Base-by-base conservation (phyloP, 2,113 vertebrate species). In the Vanacampus margaritifer region DNA sequence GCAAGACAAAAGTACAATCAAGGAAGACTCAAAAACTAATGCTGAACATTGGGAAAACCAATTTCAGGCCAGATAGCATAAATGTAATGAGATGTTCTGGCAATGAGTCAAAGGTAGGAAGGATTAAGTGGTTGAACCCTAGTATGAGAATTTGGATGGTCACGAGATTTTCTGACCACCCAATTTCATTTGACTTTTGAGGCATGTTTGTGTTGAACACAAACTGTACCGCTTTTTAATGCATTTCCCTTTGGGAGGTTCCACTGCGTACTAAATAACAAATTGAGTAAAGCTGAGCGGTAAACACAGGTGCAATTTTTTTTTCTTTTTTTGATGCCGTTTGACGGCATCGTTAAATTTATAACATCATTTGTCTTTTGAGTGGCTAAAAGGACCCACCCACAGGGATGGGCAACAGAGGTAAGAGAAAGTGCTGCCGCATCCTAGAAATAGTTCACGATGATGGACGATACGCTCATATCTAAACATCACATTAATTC, bases 401-500 rank as follows among this genome's bases (percentile, higher is more conserved):
- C 67, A 79, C 64, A 79, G 73, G 76, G 75, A 74, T 74, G 63
- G 81, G 75, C 71, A 68, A 68, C 48, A 37, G 74, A 67, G 75
- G 56, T 71, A 83, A 82, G 79, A 77, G 81, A 80, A 80, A 76
- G 79, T 65, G 37, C 75, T 62, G 74, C 79, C 57, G 69, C 80
- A 84, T 79, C 73, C 75, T 78, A 65, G 67, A 82, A 82, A 77
- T 79, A 64, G 76, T 84, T 69, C 84, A 88, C 80, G 71, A 87
- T 89, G 86, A 89, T 89, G 86, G 86, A 89, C 79, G 86, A 87
- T 71, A 78, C 65, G 78, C 83, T 86, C 80, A 81, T 74, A 76
- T 67, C 84, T 86, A 87, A 89, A 87, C 88, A 88, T 88, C 84
- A 83, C 88, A 89, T 88, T 88, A 89, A 89, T 88, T 86, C 86